Conservation (phyloP, 2,113 vertebrate species). For the Seriola quinqueradiata region DNA sequence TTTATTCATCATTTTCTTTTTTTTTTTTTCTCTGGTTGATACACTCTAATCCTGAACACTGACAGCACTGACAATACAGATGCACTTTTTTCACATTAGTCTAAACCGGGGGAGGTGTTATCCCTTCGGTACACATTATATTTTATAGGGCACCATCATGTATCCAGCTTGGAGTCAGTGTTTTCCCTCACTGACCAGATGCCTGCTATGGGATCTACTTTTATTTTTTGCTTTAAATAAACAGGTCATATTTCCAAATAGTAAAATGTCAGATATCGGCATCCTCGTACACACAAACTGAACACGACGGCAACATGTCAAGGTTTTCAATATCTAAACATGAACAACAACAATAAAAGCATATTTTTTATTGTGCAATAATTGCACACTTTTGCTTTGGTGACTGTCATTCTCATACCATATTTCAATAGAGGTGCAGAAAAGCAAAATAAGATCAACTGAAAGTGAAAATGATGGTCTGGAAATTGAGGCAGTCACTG, state of each 20-base stretch:
- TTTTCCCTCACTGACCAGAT: not conserved
- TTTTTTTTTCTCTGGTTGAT: conserved; percentile 8
- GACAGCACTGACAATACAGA: conserved; percentile 14
- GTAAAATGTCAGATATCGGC: not conserved
- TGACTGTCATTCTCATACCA: not conserved
- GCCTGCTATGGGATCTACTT: not conserved
- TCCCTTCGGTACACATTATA: not conserved
- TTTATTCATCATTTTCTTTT: conserved; percentile 47
- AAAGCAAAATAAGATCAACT: too few species aligned
- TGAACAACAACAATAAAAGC: not conserved
- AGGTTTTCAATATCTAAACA: not conserved
- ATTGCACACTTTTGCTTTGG: not conserved
- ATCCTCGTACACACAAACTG: too few species aligned
- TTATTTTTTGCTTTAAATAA: not conserved
- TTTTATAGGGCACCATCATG: not conserved
- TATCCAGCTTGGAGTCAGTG: not conserved
- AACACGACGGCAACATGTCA: not conserved
- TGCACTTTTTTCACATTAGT: conserved; percentile 7
- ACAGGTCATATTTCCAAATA: not conserved
- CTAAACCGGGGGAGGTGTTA: not conserved
- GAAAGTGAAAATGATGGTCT: not conserved
- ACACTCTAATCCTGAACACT: conserved; percentile 26
- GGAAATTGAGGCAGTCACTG: not conserved
- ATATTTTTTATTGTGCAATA: too few species aligned
- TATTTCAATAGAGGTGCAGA: not conserved